Evolutionary conservation across 2,113 vertebrate genomes (phyloP).

Genomic region (Phylloscopus whistleri): DNA sequence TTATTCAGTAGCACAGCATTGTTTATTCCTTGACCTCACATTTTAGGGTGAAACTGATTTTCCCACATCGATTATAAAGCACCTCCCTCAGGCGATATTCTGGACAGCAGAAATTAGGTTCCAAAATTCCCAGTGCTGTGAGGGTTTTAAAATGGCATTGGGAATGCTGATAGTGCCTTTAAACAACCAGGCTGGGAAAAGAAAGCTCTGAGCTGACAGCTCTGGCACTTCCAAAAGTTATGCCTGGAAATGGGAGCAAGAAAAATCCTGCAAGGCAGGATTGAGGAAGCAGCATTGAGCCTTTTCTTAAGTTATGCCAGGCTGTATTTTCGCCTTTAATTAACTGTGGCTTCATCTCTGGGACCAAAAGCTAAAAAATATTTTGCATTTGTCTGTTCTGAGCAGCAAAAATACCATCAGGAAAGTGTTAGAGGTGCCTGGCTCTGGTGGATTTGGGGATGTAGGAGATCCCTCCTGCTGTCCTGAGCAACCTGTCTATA

Average conservation of each 20-base stretch:
- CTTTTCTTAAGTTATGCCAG: background rate
- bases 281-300: background rate
- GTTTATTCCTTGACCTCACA: background rate
- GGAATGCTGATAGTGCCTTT: background rate
- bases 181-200: background rate
- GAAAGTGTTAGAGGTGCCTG: background rate
- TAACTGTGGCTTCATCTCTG: background rate
- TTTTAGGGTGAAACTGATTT: background rate
- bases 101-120: background rate
- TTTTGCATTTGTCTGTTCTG: background rate
- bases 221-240: background rate
- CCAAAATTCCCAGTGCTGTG: background rate
- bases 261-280: background rate
- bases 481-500: background rate
- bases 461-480: accelerated
- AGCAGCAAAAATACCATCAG: background rate
- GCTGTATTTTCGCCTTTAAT: background rate
- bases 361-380: background rate
- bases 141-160: background rate
- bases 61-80: background rate
- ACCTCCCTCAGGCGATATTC: background rate
- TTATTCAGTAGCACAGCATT: background rate
- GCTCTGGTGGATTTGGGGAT: background rate
- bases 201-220: background rate
- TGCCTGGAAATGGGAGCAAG: background rate